Evolutionary conservation across 2,888 invertebrate species (phyloP).

Genomic region (Mythimna pallens): DNA sequence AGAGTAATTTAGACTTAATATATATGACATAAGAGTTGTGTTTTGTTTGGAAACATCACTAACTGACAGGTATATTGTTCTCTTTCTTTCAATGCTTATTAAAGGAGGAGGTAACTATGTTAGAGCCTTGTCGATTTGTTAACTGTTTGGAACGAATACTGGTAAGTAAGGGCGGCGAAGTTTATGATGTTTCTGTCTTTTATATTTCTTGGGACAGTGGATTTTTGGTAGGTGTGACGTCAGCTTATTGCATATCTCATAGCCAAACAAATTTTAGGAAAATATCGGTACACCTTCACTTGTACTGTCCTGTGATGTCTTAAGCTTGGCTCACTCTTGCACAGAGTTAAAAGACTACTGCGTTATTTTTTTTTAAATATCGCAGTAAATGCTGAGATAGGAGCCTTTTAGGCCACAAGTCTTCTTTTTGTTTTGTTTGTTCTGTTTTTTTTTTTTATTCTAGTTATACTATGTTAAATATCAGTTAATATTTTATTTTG

Average conservation of each 20-base stretch:
- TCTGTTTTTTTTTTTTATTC: too few species aligned
- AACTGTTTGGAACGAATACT: conserved; percentile 78
- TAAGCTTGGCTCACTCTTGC: conserved; percentile 17
- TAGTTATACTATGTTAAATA: too few species aligned
- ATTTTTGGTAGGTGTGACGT: conserved; percentile 49
- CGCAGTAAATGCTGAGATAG: too few species aligned
- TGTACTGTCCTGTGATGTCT: conserved; percentile 36
- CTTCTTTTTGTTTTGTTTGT: too few species aligned
- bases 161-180: conserved; percentile 82
- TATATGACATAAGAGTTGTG: conserved; percentile 55
- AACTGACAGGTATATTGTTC: conserved; percentile 87
- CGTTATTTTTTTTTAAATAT: too few species aligned
- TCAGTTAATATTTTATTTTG: too few species aligned
- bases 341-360: background rate
- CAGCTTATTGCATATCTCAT: background rate
- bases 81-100: conserved; percentile 87
- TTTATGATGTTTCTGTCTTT: conserved; percentile 83
- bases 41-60: conserved; percentile 84
- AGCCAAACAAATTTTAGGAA: background rate
- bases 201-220: conserved; percentile 53
- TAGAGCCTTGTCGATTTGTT: conserved; percentile 80
- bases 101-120: conserved; percentile 89
- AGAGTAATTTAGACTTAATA: conserved; percentile 51
- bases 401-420: too few species aligned
- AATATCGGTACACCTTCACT: background rate